These are phyloP conservation scores for Thymallus thymallus DNA, from an alignment of 2,113 vertebrate genomes.

Conservation along the genomic window DNA sequence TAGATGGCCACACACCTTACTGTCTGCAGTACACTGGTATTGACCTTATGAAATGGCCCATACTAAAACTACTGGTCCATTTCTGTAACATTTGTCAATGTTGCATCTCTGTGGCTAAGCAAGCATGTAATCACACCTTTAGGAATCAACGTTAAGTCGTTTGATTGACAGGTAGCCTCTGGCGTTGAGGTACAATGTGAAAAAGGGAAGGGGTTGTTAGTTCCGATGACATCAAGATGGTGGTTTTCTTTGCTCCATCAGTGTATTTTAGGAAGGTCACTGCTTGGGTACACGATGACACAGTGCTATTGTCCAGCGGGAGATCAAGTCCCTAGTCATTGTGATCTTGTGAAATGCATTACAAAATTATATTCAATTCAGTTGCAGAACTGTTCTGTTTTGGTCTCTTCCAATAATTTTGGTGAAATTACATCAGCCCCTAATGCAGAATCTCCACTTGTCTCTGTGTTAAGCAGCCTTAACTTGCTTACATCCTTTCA, in stretches of 20 bases:
- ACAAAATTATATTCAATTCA: no score
- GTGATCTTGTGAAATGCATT: neutral
- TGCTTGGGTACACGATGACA: neutral
- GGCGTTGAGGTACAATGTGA: constrained; percentile 13
- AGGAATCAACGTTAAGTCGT: neutral
- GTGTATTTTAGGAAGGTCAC: neutral
- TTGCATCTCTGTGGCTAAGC: neutral
- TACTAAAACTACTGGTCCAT: neutral
- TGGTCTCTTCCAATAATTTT: no score
- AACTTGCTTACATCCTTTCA: no score
- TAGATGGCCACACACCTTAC: neutral
- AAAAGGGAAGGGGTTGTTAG: neutral
- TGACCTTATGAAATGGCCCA: neutral
- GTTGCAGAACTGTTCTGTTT: no score
- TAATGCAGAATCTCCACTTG: no score
- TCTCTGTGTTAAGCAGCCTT: no score
- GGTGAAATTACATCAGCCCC: no score
- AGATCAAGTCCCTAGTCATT: neutral
- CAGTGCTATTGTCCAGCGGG: neutral
- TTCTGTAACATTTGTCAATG: neutral
- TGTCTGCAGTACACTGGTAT: neutral
- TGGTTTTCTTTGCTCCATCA: neutral
- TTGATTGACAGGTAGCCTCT: neutral
- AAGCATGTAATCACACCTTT: neutral
- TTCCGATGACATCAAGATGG: neutral